Percentiles rank a stretch among this genome's conserved stretches.
phyloP scores from a whole-genome alignment of 2,113 vertebrate genomes.

The Mormyrus lacerda region DNA sequence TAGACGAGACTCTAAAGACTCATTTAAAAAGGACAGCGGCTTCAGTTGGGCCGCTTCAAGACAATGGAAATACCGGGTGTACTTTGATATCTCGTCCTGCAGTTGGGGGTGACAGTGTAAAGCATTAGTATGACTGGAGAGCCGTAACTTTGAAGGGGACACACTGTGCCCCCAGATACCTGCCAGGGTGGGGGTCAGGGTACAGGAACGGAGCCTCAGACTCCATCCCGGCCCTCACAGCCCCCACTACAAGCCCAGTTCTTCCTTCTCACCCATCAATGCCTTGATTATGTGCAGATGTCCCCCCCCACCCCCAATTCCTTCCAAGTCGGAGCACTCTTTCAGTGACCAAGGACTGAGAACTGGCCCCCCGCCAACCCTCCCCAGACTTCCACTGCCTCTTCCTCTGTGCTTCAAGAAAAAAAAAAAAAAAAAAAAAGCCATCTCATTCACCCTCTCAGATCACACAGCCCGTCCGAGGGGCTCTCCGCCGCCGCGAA shows the following conservation, averaged over 20 bases:
- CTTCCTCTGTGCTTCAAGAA: slow-evolving; percentile 13
- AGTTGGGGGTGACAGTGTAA: background rate
- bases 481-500: background rate
- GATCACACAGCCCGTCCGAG: background rate
- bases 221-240: background rate
- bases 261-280: slow-evolving; percentile 53
- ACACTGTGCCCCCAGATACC: background rate
- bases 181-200: background rate
- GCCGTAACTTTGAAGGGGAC: background rate
- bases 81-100: background rate
- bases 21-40: background rate
- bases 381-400: slow-evolving; percentile 27
- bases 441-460: background rate
- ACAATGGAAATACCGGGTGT: background rate
- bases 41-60: background rate
- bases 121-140: background rate
- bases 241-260: slow-evolving; percentile 34
- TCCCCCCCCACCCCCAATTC: slow-evolving; percentile 49
- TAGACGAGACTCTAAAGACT: background rate
- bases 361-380: slow-evolving; percentile 38
- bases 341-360: slow-evolving; percentile 50
- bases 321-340: slow-evolving; percentile 44
- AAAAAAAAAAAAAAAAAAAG: background rate
- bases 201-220: background rate
- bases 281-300: slow-evolving; percentile 61